Conservation (phyloP, 2,113 vertebrate genomes). For the Clarias magur region DNA sequence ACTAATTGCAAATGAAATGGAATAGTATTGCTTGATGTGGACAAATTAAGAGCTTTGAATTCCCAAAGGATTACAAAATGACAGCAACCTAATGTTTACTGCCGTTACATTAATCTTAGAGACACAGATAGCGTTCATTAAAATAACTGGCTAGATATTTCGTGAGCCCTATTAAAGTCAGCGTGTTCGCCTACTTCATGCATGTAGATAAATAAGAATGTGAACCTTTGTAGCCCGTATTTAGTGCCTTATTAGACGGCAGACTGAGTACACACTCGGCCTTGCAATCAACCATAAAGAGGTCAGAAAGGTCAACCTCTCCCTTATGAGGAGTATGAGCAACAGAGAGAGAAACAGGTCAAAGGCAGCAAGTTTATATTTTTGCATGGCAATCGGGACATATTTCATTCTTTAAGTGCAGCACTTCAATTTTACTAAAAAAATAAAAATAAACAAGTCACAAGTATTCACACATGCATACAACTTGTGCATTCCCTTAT, state of each 20-base stretch:
- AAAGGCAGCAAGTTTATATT: constrained; percentile 30
- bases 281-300: constrained; percentile 54
- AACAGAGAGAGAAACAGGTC: not conserved
- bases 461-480: not conserved
- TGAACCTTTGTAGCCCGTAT: constrained; percentile 31
- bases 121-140: constrained; percentile 66
- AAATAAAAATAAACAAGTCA: not conserved
- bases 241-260: constrained; percentile 49
- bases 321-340: constrained; percentile 46
- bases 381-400: not conserved
- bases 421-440: not conserved
- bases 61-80: constrained; percentile 62
- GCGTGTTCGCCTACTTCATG: constrained; percentile 62
- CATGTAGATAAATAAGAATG: constrained; percentile 48
- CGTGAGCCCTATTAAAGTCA: constrained; percentile 66
- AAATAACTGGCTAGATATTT: constrained; percentile 70
- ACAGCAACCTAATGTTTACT: constrained; percentile 65
- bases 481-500: not conserved
- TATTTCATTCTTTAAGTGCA: constrained; percentile 1
- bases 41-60: constrained; percentile 48
- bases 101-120: constrained; percentile 68
- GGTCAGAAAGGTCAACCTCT: constrained; percentile 48
- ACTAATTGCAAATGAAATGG: constrained; percentile 40
- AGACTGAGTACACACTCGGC: constrained; percentile 36
- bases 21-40: constrained; percentile 23